Conservation (phyloP, 2,888 invertebrate species). For the Epinotia demarniana region DNA sequence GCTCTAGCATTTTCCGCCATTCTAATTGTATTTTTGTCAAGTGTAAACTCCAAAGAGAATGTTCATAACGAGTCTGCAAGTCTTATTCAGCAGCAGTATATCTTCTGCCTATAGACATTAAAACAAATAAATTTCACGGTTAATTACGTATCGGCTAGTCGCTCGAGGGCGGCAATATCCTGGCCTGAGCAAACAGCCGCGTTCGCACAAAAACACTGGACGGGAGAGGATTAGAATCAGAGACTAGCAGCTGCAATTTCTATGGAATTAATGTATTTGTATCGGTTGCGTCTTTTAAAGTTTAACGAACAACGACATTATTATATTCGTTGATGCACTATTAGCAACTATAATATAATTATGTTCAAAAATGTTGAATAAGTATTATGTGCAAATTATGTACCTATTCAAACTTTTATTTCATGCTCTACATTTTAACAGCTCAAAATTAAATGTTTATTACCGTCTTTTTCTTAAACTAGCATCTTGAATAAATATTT, state of each 20-base stretch:
- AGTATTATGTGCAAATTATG: too few relatives aligned
- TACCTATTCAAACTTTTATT: too few relatives aligned
- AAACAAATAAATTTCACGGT: slow-evolving; percentile 48
- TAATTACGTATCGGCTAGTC: slow-evolving; percentile 50
- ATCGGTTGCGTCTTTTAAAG: too few relatives aligned
- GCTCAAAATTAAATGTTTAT: too few relatives aligned
- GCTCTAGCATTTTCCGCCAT: background rate
- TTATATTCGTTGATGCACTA: too few relatives aligned
- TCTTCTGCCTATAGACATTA: slow-evolving; percentile 27
- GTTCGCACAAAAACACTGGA: slow-evolving; percentile 50
- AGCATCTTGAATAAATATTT: too few relatives aligned
- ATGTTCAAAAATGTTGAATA: too few relatives aligned
- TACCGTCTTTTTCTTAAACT: too few relatives aligned
- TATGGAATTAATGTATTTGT: background rate
- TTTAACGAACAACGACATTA: too few relatives aligned
- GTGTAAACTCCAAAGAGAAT: background rate
- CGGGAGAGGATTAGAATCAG: slow-evolving; percentile 6
- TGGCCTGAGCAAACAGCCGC: slow-evolving; percentile 61
- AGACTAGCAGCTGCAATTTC: background rate
- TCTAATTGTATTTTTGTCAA: background rate
- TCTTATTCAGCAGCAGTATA: background rate
- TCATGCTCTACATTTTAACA: too few relatives aligned
- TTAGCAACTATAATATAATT: too few relatives aligned
- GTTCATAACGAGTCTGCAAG: background rate
- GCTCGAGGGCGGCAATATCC: slow-evolving; percentile 68